These are phyloP conservation scores for Entomyzon cyanotis DNA, from an alignment of 2,113 vertebrate species.

Conservation along the genomic window DNA sequence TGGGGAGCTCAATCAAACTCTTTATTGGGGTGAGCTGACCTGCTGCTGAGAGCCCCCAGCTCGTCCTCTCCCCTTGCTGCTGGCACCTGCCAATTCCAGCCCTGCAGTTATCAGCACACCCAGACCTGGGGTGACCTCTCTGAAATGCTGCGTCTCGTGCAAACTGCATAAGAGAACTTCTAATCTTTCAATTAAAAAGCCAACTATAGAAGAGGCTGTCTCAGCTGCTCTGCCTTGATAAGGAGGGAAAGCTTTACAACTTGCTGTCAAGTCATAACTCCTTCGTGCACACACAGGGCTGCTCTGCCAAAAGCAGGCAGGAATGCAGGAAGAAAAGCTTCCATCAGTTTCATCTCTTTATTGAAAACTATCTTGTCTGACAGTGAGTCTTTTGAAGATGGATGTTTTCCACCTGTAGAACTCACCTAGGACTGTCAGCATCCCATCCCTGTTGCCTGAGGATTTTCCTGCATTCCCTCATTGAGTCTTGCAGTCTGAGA, in stretches of 20 bases:
- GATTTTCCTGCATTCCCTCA: not conserved
- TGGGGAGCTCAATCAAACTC: not conserved
- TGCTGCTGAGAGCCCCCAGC: not conserved
- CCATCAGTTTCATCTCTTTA: conserved; percentile 56
- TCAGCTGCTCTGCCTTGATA: conserved; percentile 68
- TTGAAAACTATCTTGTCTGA: conserved; percentile 62
- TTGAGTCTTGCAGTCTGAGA: not conserved
- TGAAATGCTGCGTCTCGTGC: not conserved
- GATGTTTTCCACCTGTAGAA: conserved; percentile 42
- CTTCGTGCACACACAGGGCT: not conserved
- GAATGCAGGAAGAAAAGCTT: conserved; percentile 25
- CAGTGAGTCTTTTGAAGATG: conserved; percentile 53
- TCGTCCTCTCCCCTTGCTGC: not conserved
- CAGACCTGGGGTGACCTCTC: not conserved
- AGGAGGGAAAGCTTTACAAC: conserved; percentile 56
- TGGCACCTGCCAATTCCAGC: not conserved
- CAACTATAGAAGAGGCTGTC: conserved; percentile 24
- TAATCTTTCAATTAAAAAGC: conserved; percentile 69
- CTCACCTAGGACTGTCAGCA: conserved; percentile 24
- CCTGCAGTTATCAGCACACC: not conserved
- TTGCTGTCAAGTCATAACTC: conserved; percentile 46
- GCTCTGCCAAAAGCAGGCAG: conserved; percentile 35
- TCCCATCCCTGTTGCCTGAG: conserved; percentile 22
- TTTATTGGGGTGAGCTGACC: rapidly evolving
- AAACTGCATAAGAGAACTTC: conserved; percentile 7